Conservation (phyloP, 2,113 vertebrate genomes). For the Syngnathus scovelli region DNA sequence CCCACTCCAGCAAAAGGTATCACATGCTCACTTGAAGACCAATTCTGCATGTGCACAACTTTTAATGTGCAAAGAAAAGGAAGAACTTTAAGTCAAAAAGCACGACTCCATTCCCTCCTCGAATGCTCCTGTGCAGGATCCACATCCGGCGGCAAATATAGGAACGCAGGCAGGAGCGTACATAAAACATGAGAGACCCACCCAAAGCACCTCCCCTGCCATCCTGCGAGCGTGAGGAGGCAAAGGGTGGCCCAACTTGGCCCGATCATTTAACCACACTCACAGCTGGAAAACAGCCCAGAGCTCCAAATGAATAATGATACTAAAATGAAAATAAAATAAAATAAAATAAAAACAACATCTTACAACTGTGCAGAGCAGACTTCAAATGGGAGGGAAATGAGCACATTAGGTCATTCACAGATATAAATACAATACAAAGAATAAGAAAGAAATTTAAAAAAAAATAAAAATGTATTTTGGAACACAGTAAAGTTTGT, state of each 20-base stretch:
- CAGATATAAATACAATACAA: background rate
- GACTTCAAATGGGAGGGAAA: background rate
- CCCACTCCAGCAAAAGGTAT: conserved; percentile 48
- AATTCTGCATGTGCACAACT: background rate
- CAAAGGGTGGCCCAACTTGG: conserved; percentile 42
- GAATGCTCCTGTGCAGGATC: conserved; percentile 25
- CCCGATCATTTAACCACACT: conserved; percentile 6
- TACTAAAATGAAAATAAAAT: background rate
- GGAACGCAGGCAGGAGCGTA: conserved; percentile 27
- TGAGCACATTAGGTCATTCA: background rate
- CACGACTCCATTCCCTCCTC: conserved; percentile 7
- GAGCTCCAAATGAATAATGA: background rate
- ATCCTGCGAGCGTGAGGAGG: conserved; percentile 5
- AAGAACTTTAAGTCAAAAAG: background rate
- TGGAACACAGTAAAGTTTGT: too few relatives aligned
- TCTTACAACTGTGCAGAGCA: too few relatives aligned
- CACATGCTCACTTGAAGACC: conserved; percentile 30
- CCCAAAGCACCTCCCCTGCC: conserved; percentile 60
- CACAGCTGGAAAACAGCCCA: background rate
- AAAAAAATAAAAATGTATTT: too few relatives aligned
- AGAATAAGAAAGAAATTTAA: too few relatives aligned
- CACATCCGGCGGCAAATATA: conserved; percentile 39
- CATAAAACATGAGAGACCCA: conserved; percentile 63
- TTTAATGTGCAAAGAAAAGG: background rate
- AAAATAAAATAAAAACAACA: too few relatives aligned